Evolutionary conservation across 2,888 invertebrate genomes (phyloP).

Genomic region (Caenorhabditis japonica): DNA sequence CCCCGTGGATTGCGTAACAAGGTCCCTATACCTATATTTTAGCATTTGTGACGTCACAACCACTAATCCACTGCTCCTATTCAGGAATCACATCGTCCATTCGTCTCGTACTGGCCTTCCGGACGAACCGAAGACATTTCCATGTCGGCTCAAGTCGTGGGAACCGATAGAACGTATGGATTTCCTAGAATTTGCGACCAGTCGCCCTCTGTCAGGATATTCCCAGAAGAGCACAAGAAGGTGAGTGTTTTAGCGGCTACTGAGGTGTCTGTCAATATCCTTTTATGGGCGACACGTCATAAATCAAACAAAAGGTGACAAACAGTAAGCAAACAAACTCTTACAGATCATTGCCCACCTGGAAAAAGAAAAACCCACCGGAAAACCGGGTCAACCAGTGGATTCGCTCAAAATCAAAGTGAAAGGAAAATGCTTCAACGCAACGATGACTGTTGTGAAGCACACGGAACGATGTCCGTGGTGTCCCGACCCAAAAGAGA

Average conservation of each 20-base stretch:
- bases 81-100: slow-evolving; percentile 66
- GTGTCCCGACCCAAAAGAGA: slow-evolving; percentile 73
- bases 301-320: slow-evolving; percentile 63
- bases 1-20: slow-evolving; percentile 31
- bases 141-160: slow-evolving; percentile 66
- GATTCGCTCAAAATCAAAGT: slow-evolving; percentile 53
- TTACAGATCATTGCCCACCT: slow-evolving; percentile 32
- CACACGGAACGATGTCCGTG: slow-evolving; percentile 72
- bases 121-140: slow-evolving; percentile 61
- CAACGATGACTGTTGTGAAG: slow-evolving; percentile 69
- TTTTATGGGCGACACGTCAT: slow-evolving; percentile 50
- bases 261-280: slow-evolving; percentile 2
- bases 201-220: slow-evolving; percentile 60
- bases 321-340: slow-evolving; percentile 60
- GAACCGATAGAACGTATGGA: slow-evolving; percentile 72
- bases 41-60: slow-evolving; percentile 16
- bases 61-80: too few species aligned
- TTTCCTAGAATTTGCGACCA: slow-evolving; percentile 74
- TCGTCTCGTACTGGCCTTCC: slow-evolving; percentile 64
- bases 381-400: slow-evolving; percentile 43
- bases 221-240: slow-evolving; percentile 59
- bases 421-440: slow-evolving; percentile 74
- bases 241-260: slow-evolving; percentile 19
- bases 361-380: slow-evolving; percentile 58
- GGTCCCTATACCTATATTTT: slow-evolving; percentile 16